phyloP scores from a whole-genome alignment of 2,797 vertebrate species.

The Pteropus rufus region DNA sequence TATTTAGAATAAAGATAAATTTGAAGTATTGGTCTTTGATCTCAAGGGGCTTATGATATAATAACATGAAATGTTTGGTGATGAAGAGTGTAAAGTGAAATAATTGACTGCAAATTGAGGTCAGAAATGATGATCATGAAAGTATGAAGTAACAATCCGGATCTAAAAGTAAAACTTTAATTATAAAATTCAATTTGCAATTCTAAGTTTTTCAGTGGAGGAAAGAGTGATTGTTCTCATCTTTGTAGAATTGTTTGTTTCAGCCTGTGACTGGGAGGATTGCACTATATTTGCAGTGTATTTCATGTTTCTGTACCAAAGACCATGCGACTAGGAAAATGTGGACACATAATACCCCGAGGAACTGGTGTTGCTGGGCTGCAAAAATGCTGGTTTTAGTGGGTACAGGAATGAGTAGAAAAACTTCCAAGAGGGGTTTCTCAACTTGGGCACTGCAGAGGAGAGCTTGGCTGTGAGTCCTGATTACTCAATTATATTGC shows the following conservation, averaged over 20 bases:
- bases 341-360: neutral
- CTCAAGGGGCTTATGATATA: neutral
- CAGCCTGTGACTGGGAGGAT: neutral
- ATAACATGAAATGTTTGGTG: neutral
- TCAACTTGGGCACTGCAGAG: neutral
- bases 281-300: neutral
- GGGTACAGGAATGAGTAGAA: neutral
- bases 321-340: neutral
- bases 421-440: neutral
- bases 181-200: neutral
- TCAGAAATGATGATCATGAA: neutral
- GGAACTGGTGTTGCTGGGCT: neutral
- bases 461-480: neutral
- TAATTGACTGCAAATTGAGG: neutral
- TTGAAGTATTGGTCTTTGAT: neutral
- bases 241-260: neutral
- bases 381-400: neutral
- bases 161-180: slow-evolving; percentile 6
- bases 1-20: neutral
- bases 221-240: neutral
- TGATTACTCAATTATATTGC: neutral
- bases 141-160: neutral
- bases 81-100: neutral
- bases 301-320: neutral
- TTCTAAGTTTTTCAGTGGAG: neutral